Evolutionary conservation across 1,140 invertebrate genomes (phyloP), one percentile per base, ranked within the genome.

Genomic region (Drosophila miranda): DNA sequence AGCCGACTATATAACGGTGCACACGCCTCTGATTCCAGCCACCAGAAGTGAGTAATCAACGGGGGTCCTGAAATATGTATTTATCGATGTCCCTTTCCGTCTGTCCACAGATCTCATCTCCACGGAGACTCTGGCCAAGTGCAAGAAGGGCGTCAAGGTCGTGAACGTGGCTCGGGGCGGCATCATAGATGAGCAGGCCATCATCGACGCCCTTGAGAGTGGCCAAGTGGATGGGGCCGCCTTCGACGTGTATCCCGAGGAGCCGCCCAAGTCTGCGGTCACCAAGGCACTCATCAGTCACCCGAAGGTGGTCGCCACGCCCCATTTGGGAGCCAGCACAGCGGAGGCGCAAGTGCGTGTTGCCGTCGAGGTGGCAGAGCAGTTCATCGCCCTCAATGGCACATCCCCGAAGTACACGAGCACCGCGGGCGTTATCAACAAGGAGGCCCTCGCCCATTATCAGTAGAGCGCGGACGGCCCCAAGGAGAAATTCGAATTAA

Each of bases 121-220:
- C 83, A 92, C 94, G 23, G 92, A 92, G 43, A 95, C 95, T 2
- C 93, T 99, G 56, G 92, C 90, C 0, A 94, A 94, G 64, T 99
- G 98, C 92, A 98, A 97, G 84, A 95, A 95, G 80, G 97, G 97
- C 8, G 95, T 99, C 0, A 93, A 94, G 53, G 94, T 99, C 49
- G 92, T 99, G n/a, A 99, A 99, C 89, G 97, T 98, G 19, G 98
- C 98, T 11, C 93, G 98, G 59, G 98, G 98, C 43, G 98, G 98
- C 8, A 98, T 99, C 44, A 94, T 99, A 30, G 95, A 98, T 83
- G 96, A 97, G 79, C 89, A 91, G 45, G 96, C 95, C 55, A 91
- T 98, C 1, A 89, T 97, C 1, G 92, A 93, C 48, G 95, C 95
- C 1, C 91, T 98, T 11, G 93, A 95, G 79, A 89, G 92, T 49